Evolutionary conservation across 1,140 invertebrate species (phyloP).

Genomic region (Camponotus floridanus): DNA sequence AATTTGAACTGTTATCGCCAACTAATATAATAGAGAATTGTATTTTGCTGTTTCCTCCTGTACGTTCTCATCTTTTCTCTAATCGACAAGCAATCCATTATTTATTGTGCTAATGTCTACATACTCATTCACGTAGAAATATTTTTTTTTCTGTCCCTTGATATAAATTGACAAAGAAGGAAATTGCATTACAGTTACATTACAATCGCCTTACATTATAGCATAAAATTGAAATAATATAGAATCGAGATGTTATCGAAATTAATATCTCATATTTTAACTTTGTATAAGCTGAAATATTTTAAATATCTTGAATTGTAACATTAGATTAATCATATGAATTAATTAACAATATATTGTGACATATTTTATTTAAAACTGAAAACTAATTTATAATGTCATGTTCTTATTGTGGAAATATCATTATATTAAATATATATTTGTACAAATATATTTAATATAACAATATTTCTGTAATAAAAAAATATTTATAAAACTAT

Average conservation of each 20-base stretch:
- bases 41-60: background rate
- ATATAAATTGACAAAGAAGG: background rate
- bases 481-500: background rate
- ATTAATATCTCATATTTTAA: slow-evolving; percentile 11
- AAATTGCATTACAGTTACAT: background rate
- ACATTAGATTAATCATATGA: background rate
- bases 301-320: background rate
- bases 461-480: background rate
- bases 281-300: background rate
- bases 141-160: background rate
- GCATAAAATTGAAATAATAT: background rate
- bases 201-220: background rate
- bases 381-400: background rate
- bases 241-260: background rate
- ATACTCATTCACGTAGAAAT: background rate
- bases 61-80: background rate
- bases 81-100: background rate
- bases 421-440: no score
- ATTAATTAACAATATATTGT: background rate
- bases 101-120: background rate
- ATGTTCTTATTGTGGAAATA: no score
- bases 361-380: background rate
- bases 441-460: background rate
- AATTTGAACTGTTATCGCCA: background rate
- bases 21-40: background rate